Evolutionary conservation across 2,888 invertebrate genomes (phyloP), one percentile per base, ranked within the genome.

Genomic region (Dusona sp.): DNA sequence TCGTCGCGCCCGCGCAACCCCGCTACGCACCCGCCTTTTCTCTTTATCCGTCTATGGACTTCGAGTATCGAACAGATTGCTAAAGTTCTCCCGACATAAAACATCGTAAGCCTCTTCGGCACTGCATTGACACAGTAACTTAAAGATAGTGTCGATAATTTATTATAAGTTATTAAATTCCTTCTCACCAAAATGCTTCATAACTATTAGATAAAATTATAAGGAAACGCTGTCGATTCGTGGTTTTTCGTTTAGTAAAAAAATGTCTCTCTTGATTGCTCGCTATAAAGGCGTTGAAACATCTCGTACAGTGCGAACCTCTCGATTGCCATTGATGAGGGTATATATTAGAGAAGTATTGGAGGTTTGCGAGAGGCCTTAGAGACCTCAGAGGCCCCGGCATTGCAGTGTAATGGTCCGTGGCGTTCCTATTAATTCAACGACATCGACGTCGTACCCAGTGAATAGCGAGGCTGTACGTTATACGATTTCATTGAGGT

Each of bases 391-490:
- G 54, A 85, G 74, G 85, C 82, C 85, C 82, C 82, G 79, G 57
- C 82, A 79, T 79, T 75, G 85, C 75, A 75, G 82, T 72, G 87
- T 88, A 88, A 88, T 88, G 83, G 85, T 68, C 85, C 88, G 83
- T 88, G 86, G 87, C 88, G 88, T 79, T 85, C 83, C 88, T 81
- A 87, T 88, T 88, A 87, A 88, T 88, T 81, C 87, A 87, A 83
- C 85, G 85, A 87, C 87, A 51, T 82, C 83, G 78, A 85, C 83
- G 81, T 48, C 6, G 25, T 42, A 54, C 1, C 19, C 3, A 45
- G 25, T 33, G 51, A 54, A 67, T 67, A 78, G 73, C 78, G 45
- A 64, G 70, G 25, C 29, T 48, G n/a, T n/a, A n/a, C 68, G 16
- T 42, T 13, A 42, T 77, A 87, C 75, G 74, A 83, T 87, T 87